Conservation (phyloP, 2,888 invertebrate genomes). For the Melinaea marsaeus region DNA sequence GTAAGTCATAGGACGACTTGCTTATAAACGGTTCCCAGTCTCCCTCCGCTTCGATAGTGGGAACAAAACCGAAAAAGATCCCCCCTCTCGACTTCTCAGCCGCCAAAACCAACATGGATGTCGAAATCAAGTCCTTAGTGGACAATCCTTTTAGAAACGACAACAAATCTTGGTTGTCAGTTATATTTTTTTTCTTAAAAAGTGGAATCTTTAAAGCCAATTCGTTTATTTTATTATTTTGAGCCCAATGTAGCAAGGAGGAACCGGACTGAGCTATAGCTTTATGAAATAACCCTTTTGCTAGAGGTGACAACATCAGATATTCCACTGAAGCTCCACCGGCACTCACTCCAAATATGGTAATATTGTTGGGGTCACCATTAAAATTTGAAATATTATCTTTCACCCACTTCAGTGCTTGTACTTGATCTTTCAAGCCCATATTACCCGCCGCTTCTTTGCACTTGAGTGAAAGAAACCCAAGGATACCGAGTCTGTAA, state of each 20-base stretch:
- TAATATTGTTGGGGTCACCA: constrained; percentile 70
- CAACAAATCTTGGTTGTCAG: constrained; percentile 47
- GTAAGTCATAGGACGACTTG: constrained; percentile 55
- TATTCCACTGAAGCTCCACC: constrained; percentile 72
- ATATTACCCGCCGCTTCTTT: constrained; percentile 71
- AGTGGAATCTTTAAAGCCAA: constrained; percentile 52
- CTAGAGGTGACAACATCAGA: constrained; percentile 60
- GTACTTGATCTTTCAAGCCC: constrained; percentile 74
- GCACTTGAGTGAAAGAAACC: constrained; percentile 60
- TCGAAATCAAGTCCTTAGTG: constrained; percentile 50
- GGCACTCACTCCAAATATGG: constrained; percentile 75
- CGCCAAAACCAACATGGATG: constrained; percentile 46
- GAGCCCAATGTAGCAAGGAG: constrained; percentile 70
- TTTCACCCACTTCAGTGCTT: constrained; percentile 73
- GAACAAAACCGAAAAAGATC: constrained; percentile 70
- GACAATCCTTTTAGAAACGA: constrained; percentile 53
- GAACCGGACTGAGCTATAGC: constrained; percentile 77
- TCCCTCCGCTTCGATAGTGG: constrained; percentile 60
- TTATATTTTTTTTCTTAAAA: constrained; percentile 42
- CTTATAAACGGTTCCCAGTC: constrained; percentile 68
- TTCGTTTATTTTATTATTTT: constrained; percentile 48
- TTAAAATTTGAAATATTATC: constrained; percentile 68
- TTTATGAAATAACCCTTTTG: constrained; percentile 73
- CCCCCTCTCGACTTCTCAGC: constrained; percentile 51
- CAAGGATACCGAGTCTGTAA: constrained; percentile 67